Evolutionary conservation across 2,113 vertebrate species (phyloP).

Genomic region (Larimichthys polyactis): DNA sequence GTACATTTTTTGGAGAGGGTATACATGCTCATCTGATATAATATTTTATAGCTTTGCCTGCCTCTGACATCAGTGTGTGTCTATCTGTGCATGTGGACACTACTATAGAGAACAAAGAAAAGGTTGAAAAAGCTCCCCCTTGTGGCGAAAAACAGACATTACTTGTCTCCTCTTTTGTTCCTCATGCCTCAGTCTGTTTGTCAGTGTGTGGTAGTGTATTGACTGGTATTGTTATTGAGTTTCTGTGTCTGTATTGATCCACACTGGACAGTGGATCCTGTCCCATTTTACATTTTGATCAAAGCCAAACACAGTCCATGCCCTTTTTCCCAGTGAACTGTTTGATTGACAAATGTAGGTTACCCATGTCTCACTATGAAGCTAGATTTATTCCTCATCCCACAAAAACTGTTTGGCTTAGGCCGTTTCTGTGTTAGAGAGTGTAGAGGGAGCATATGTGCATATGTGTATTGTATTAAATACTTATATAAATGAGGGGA

Average conservation of each 20-base stretch:
- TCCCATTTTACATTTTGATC: conserved; percentile 56
- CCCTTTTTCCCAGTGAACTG: conserved; percentile 23
- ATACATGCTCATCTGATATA: conserved; percentile 59
- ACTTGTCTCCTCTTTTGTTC: not conserved
- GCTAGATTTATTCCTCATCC: conserved; percentile 68
- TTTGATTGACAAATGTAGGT: conserved; percentile 70
- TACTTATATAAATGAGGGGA: conserved; percentile 1
- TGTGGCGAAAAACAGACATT: conserved; percentile 51
- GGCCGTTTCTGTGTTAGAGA: not conserved
- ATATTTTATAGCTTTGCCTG: conserved; percentile 29
- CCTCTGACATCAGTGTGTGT: conserved; percentile 29
- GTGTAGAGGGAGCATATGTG: not conserved
- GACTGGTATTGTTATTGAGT: conserved; percentile 53
- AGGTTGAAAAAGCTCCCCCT: conserved; percentile 59
- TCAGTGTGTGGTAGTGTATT: conserved; percentile 59
- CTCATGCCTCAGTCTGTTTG: conserved; percentile 38
- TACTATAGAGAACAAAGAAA: conserved; percentile 52
- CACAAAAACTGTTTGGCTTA: conserved; percentile 41
- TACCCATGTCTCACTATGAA: conserved; percentile 58
- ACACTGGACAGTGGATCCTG: conserved; percentile 36
- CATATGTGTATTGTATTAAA: not conserved
- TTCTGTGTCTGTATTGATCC: conserved; percentile 67
- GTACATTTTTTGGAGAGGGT: conserved; percentile 45
- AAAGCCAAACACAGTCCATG: conserved; percentile 25
- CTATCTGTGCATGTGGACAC: conserved; percentile 35